phyloP scores from a whole-genome alignment of 2,113 vertebrate genomes.

The Sylvilagus bachmani region DNA sequence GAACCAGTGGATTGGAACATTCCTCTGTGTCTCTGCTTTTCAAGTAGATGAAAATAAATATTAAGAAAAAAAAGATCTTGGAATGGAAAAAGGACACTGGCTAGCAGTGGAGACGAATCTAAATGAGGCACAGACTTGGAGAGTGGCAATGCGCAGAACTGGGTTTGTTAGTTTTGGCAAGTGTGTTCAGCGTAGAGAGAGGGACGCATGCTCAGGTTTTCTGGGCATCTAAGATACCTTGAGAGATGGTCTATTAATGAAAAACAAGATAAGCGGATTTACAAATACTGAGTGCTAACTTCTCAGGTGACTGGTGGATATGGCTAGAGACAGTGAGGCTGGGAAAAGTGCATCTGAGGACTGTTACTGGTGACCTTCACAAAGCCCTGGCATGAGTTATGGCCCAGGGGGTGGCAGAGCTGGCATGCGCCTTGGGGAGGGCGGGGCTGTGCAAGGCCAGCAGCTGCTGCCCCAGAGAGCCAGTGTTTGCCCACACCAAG shows the following conservation, averaged over 20 bases:
- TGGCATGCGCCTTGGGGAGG: not conserved
- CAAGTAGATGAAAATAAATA: not conserved
- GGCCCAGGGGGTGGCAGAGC: not conserved
- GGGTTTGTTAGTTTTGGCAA: not conserved
- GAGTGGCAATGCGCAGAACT: not conserved
- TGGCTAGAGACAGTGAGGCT: not conserved
- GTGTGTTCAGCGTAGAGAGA: not conserved
- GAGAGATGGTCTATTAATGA: too few species aligned
- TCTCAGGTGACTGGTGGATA: not conserved
- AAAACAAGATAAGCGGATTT: not conserved
- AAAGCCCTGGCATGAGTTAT: not conserved
- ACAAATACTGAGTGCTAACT: not conserved
- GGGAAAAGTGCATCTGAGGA: not conserved
- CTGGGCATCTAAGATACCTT: too few species aligned
- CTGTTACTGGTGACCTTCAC: not conserved
- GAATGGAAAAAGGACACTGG: not conserved
- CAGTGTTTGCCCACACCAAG: not conserved
- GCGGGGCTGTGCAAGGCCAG: not conserved
- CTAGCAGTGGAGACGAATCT: not conserved
- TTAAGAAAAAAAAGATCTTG: not conserved
- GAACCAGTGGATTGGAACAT: too few species aligned
- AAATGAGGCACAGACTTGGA: not conserved
- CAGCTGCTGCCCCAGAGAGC: not conserved
- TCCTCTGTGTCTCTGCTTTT: too few species aligned
- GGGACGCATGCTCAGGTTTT: too few species aligned